Base-by-base conservation (phyloP, 2,888 invertebrate species). In the Pemphredon lugubris region DNA sequence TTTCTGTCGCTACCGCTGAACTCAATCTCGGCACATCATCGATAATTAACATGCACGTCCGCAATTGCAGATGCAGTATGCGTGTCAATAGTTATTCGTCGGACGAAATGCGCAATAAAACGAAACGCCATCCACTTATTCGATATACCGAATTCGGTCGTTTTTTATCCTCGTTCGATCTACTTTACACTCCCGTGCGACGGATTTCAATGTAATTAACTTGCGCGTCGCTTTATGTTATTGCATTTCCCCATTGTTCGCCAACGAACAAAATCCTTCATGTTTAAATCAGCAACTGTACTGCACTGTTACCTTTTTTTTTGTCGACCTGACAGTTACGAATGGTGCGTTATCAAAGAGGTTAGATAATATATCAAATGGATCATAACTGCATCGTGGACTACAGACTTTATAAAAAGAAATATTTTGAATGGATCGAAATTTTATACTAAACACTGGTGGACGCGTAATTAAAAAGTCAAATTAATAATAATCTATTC, bases 201-300 rank as follows among this genome's bases (percentile, higher is more conserved):
- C 34, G 34, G 16, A 3, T 26, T 5, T 5, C 26, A 11, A 18
- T 34, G 26, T 44, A 55, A 63, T 67, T 67, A 67, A 61, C 61
- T 18, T 42, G 50, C 21, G 50, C 45, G 51, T 40, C 48, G 54
- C 47, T 61, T 61, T 40, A 39, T 44, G 16, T 47, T 18, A 34
- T 51, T 39, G 32, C 6, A 48, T 32, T 45, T 34, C 5, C 4
- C 26, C 48, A 67, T 67, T 67, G 54, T 55, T 55, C 34, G 7
- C 9, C 34, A 20, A 6, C 13, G 20, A 47, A 14, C 18, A 51
- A 69, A 37, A 37, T 37, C n/a, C n/a, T n/a, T n/a, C n/a, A n/a
- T n/a, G n/a, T n/a, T n/a, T n/a, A n/a, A n/a, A n/a, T n/a, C n/a
- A n/a, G n/a, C n/a, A n/a, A n/a, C n/a, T n/a, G n/a, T n/a, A n/a